Base-by-base conservation (phyloP, 2,888 invertebrate species). In the Artemia sinica region DNA sequence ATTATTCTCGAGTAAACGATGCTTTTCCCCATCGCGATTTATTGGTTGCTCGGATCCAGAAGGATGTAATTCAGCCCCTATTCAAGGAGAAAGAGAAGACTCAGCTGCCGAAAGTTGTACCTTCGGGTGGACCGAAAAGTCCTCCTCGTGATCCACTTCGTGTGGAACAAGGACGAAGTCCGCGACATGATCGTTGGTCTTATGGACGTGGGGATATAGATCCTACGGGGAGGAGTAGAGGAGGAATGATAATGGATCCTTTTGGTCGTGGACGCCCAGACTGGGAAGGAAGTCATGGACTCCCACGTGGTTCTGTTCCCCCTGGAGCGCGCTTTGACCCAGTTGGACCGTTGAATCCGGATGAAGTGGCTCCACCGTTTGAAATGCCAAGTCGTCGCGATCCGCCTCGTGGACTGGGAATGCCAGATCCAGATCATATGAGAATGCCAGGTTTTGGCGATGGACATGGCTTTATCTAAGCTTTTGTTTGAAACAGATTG, bases 361-460 rank as follows among this genome's bases (percentile, higher is more conserved):
- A 58, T 9, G n/a, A 14, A n/a, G 14, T 58, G n/a, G 14, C n/a
- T 18, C 58, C 58, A 14, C 58, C 8, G 8, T 6, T 58, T 0
- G 9, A n/a, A 58, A 58, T 58, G 58, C 58, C 58, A 6, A n/a
- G 58, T 14, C 58, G n/a, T n/a, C 6, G 58, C 14, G n/a, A 58
- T 5, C 58, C 6, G n/a, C 58, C 58, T 8, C 9, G 14, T 18
- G 58, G 58, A 58, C 6, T 58, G 1, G 58, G 58, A 58, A 58
- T 58, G n/a, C 58, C 58, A 14, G 58, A 58, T 58, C 58, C 58
- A 14, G 58, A 58, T 58, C 58, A 58, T 58, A 58, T 58, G 58
- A 58, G n/a, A 14, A n/a, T 18, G n/a, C 58, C 58, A 8, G 58
- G 58, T n/a, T 58, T 58, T 58, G 58, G 58, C 8, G 58, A 58